Percentiles rank a stretch among this genome's conserved stretches.
phyloP scores from a whole-genome alignment of 2,888 invertebrate genomes.

The Mechanitis mazaeus region DNA sequence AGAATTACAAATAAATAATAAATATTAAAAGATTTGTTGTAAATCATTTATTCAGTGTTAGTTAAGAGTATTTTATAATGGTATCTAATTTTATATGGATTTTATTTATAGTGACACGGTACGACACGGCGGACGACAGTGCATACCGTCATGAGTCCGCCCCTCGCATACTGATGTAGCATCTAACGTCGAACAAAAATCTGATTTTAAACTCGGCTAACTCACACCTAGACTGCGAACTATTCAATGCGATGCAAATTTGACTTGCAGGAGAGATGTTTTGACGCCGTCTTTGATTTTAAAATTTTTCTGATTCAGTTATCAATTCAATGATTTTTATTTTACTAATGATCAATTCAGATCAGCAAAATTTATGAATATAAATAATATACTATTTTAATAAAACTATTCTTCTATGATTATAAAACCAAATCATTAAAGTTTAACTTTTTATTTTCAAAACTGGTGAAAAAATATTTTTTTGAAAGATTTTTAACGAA shows the following conservation, averaged over 20 bases:
- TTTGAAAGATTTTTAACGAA: no score
- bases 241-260: slow-evolving; percentile 30
- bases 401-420: no score
- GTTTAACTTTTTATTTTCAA: no score
- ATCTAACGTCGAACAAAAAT: slow-evolving; percentile 30
- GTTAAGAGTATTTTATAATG: neutral
- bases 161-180: slow-evolving; percentile 61
- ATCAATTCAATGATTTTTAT: no score
- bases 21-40: neutral
- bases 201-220: slow-evolving; percentile 27
- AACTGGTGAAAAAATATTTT: no score
- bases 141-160: slow-evolving; percentile 67
- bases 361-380: no score
- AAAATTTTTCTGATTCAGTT: no score
- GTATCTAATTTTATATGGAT: slow-evolving; percentile 26
- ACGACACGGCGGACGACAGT: slow-evolving; percentile 55
- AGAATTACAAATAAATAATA: neutral
- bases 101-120: slow-evolving; percentile 29
- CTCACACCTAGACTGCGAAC: slow-evolving; percentile 22
- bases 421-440: no score
- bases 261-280: slow-evolving; percentile 7
- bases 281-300: neutral
- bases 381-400: no score
- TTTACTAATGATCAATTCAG: no score
- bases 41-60: neutral